Conservation (phyloP, 1,140 invertebrate genomes). For the Drosophila sucinea region DNA sequence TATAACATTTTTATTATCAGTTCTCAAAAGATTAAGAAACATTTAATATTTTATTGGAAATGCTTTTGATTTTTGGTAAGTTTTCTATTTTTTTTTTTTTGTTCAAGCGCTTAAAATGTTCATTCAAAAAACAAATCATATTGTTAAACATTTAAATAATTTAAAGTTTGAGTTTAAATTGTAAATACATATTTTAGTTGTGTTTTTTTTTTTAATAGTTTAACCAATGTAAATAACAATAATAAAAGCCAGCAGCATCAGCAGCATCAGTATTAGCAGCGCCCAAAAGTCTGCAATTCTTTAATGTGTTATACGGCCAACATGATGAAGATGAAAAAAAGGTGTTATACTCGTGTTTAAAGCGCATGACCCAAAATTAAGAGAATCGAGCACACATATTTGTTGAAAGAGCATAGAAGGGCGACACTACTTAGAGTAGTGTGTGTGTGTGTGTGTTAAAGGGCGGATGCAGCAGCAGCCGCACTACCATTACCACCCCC, state of each 20-base stretch:
- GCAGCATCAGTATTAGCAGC: constrained; percentile 37
- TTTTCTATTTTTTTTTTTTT: no score
- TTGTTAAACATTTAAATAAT: no score
- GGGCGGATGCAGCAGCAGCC: constrained; percentile 59
- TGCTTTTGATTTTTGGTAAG: no score
- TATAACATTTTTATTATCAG: no score
- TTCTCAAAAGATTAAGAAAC: no score
- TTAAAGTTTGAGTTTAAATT: no score
- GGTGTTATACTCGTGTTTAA: constrained; percentile 28
- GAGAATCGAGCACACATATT: not conserved
- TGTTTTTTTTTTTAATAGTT: not conserved
- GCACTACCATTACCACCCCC: not conserved
- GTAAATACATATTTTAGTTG: no score
- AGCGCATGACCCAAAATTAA: constrained; percentile 55
- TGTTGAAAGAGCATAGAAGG: constrained; percentile 25
- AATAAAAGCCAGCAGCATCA: constrained; percentile 12
- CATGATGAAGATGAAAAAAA: constrained; percentile 24
- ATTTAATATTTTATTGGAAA: no score
- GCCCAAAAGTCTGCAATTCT: constrained; percentile 73
- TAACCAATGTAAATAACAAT: not conserved
- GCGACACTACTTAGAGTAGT: constrained; percentile 11
- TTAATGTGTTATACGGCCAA: constrained; percentile 67
- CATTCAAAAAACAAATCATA: no score
- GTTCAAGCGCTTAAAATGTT: no score
- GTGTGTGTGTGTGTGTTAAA: constrained; percentile 13